Evolutionary conservation across 92 coral and sea anemone species (phyloP).

Genomic region (Siderastrea radians): DNA sequence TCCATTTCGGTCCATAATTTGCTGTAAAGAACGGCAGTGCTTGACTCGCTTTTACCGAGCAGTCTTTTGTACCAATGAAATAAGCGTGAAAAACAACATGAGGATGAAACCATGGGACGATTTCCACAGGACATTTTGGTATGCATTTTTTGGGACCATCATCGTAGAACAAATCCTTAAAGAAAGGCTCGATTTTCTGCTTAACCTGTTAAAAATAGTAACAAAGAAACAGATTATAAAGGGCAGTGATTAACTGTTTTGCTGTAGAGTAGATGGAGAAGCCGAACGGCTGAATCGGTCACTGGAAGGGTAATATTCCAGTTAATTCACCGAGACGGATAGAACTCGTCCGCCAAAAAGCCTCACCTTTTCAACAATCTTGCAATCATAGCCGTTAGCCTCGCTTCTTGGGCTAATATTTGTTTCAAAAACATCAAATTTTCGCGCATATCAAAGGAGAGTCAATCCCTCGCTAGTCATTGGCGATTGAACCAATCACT

Average conservation of each 20-base stretch:
- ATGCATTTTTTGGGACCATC: slow-evolving; percentile 76
- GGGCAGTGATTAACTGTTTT: neutral
- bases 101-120: slow-evolving; percentile 62
- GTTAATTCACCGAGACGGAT: too few relatives aligned
- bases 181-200: slow-evolving; percentile 32
- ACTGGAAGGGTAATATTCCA: too few relatives aligned
- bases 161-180: slow-evolving; percentile 68
- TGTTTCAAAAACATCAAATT: too few relatives aligned
- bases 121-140: slow-evolving; percentile 60
- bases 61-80: slow-evolving; percentile 19
- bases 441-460: too few relatives aligned
- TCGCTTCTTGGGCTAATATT: too few relatives aligned
- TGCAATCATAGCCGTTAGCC: too few relatives aligned
- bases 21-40: slow-evolving; percentile 85
- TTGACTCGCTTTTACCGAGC: slow-evolving; percentile 19
- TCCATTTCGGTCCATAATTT: slow-evolving; percentile 87
- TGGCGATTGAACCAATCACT: too few relatives aligned
- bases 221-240: neutral
- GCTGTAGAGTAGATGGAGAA: too few relatives aligned
- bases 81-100: slow-evolving; percentile 63
- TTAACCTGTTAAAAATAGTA: slow-evolving; percentile 23
- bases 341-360: too few relatives aligned
- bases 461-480: too few relatives aligned
- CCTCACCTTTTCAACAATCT: too few relatives aligned
- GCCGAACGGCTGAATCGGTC: too few relatives aligned